phyloP scores from a whole-genome alignment of 2,888 invertebrate species.

The Eupithecia abbreviata region DNA sequence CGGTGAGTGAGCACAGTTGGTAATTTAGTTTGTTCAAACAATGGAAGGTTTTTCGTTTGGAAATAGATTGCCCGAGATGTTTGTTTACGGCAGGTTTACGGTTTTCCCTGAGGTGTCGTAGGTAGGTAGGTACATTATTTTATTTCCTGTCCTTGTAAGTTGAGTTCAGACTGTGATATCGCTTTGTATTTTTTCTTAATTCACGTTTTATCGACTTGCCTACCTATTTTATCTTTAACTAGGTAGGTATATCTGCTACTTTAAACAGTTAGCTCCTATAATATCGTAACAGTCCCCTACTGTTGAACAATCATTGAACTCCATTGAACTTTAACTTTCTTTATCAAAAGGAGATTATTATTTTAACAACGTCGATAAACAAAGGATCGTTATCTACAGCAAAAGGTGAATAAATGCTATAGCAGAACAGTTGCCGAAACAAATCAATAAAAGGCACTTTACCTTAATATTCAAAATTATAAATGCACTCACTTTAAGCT shows the following conservation, averaged over 20 bases:
- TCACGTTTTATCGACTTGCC: not conserved
- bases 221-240: not conserved
- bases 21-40: conserved; percentile 16
- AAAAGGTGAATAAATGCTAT: conserved; percentile 7
- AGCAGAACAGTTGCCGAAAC: not conserved
- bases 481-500: no score
- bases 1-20: conserved; percentile 33
- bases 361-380: not conserved
- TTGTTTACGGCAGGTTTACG: conserved; percentile 16
- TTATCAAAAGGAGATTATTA: not conserved
- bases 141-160: conserved; percentile 22
- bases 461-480: not conserved
- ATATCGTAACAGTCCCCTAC: not conserved
- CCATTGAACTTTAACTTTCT: not conserved
- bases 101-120: conserved; percentile 21
- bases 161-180: not conserved
- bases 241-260: not conserved
- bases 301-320: not conserved
- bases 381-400: conserved; percentile 4
- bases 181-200: not conserved
- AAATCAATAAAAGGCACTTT: not conserved
- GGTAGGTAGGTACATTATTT: not conserved
- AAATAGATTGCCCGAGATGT: conserved; percentile 15
- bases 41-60: conserved; percentile 15
- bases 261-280: not conserved